Percentiles rank a stretch among this genome's conserved stretches.
phyloP scores from a whole-genome alignment of 2,888 invertebrate genomes.

The Hipparchia sbordonii region DNA sequence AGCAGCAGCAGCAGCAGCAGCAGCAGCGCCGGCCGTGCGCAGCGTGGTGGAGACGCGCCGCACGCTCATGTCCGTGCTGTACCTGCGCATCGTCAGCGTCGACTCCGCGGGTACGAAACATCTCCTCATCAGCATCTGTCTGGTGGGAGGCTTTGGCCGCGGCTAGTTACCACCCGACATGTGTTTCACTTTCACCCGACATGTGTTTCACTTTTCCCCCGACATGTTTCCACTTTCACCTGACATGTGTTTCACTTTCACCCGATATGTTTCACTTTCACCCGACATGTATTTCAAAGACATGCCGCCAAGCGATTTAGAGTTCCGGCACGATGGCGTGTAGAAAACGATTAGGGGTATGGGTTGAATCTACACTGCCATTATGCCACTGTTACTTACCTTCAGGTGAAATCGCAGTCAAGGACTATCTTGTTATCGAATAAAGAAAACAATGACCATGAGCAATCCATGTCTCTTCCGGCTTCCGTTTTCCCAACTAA shows the following conservation, averaged over 20 bases:
- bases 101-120: conserved; percentile 87
- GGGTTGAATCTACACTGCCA: too few relatives aligned
- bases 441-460: too few relatives aligned
- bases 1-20: conserved; percentile 25
- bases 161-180: neutral
- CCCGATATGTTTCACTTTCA: neutral
- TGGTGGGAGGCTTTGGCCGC: too few relatives aligned
- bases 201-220: neutral
- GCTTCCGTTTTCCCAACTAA: too few relatives aligned
- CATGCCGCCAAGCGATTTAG: too few relatives aligned
- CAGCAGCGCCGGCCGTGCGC: conserved; percentile 78
- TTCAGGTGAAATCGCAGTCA: too few relatives aligned
- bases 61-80: conserved; percentile 89
- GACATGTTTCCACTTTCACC: neutral
- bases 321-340: too few relatives aligned
- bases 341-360: too few relatives aligned
- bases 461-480: too few relatives aligned
- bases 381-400: too few relatives aligned
- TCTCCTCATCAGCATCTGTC: neutral
- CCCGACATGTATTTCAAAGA: too few relatives aligned
- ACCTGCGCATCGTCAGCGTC: conserved; percentile 88
- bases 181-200: neutral
- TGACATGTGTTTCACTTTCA: neutral
- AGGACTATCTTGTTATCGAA: too few relatives aligned
- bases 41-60: conserved; percentile 91